These are phyloP conservation scores for Bos javanicus DNA, from an alignment of 2,113 vertebrate genomes.

Conservation along the genomic window DNA sequence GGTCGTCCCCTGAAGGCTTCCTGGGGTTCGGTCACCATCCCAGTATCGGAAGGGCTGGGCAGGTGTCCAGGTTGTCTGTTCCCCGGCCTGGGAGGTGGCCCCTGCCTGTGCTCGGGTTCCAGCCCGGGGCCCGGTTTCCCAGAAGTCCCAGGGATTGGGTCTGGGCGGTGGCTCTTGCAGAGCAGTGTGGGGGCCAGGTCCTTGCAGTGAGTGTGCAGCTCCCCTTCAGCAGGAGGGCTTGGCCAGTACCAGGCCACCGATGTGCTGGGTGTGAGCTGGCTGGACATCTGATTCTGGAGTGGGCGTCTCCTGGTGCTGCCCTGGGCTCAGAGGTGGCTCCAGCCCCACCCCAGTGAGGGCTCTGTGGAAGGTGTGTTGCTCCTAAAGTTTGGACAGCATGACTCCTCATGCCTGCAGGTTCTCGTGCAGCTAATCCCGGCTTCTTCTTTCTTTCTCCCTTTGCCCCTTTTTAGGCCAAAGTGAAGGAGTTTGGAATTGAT, in stretches of 20 bases:
- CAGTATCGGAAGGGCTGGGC: neutral
- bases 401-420: rapidly evolving
- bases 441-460: neutral
- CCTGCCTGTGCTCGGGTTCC: neutral
- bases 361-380: neutral
- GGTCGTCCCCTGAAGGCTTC: neutral
- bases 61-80: neutral
- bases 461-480: constrained; percentile 87
- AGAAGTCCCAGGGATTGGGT: neutral
- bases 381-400: rapidly evolving
- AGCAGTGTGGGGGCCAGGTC: neutral
- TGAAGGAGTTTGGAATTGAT: constrained; percentile 98
- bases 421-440: neutral
- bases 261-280: neutral
- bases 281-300: neutral
- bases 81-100: neutral
- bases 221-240: neutral
- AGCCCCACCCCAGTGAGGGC: neutral
- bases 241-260: neutral
- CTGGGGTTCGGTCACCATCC: neutral
- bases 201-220: neutral
- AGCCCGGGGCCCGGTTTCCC: neutral
- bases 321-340: too few species aligned
- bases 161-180: too few species aligned
- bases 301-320: neutral